Base-by-base conservation (phyloP, 2,888 invertebrate genomes). In the Sclerodermus sp. region DNA sequence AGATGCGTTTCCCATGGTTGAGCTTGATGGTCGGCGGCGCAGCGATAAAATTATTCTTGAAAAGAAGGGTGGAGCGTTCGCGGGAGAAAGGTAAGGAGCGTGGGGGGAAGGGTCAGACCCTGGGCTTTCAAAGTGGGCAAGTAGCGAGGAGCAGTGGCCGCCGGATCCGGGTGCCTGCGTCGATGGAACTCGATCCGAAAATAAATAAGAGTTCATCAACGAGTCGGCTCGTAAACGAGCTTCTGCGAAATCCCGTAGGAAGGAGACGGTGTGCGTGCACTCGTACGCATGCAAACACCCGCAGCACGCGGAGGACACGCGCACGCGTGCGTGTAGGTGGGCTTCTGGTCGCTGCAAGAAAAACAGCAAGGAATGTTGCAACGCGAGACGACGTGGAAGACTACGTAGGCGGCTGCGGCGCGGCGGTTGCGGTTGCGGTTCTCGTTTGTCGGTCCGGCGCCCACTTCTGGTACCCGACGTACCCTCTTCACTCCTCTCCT, bases 191-290 rank as follows among this genome's bases (percentile, higher is more conserved):
- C 49, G 54, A 53, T 62, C 53, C 59, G 47, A 54, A 54, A 57
- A 57, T 57, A 59, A 56, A 55, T 61, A 61, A 59, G 55, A 57
- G 61, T 59, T 59, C 55, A 55, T 59, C 58, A 52, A 39, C 45
- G 54, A 53, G 49, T 40, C 48, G 45, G 48, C 38, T 49, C 32
- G 52, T 48, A 61, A 53, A 57, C 53, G 50, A 53, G 57, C 49
- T 58, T 56, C 55, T 46, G 47, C 51, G 61, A 56, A 58, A 47
- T 55, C 50, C 42, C 45, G 23, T 23, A 38, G 42, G 48, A 13
- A 44, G 40, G 43, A 45, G 45, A 12, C 45, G 15, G 16, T 12
- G 17, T 16, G 3, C 8, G 43, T 23, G 5, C 14, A 15, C n/a
- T 6, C 1, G 18, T 12, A 29, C 37, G 47, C 43, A 48, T 8